phyloP scores from a whole-genome alignment of 1,140 invertebrate species.

The Sitophilus oryzae region DNA sequence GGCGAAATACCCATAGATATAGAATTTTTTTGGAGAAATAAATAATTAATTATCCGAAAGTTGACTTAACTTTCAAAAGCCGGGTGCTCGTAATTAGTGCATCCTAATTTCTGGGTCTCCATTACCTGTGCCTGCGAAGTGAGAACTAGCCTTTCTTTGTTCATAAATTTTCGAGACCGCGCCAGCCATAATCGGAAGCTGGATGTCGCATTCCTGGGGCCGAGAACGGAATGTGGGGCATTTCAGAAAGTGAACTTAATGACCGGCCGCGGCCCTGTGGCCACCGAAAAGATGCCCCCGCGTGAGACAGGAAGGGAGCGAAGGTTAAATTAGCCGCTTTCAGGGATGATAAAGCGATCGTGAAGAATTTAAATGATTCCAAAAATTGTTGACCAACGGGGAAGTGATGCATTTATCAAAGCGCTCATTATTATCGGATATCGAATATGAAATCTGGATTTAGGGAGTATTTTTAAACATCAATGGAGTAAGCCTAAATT shows the following conservation, averaged over 20 bases:
- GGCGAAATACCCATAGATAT: no score
- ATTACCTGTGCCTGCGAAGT: conserved; percentile 9
- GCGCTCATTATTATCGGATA: conserved; percentile 8
- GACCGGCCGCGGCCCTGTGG: conserved; percentile 7
- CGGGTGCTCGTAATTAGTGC: neutral
- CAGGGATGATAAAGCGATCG: conserved; percentile 16
- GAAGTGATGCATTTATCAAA: conserved; percentile 16
- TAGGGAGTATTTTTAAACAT: no score
- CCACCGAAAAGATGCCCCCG: conserved; percentile 7
- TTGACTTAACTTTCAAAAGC: no score
- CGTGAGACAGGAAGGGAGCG: conserved; percentile 21
- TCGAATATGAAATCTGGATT: no score
- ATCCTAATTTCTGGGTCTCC: neutral
- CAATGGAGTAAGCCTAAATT: no score
- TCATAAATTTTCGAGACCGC: conserved; percentile 19
- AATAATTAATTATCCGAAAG: no score
- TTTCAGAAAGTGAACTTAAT: conserved; percentile 5
- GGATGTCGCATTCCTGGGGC: conserved; percentile 11
- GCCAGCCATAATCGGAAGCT: conserved; percentile 16
- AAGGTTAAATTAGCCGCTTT: conserved; percentile 20
- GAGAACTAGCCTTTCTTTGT: conserved; percentile 16
- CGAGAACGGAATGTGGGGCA: conserved; percentile 10
- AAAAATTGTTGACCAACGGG: conserved; percentile 23
- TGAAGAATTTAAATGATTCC: conserved; percentile 21
- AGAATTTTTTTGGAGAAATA: no score